A percentile compares a stretch with the other conserved stretches of the same genome.
phyloP scores from a whole-genome alignment of 2,113 vertebrate genomes.

The Lepisosteus osseus region DNA sequence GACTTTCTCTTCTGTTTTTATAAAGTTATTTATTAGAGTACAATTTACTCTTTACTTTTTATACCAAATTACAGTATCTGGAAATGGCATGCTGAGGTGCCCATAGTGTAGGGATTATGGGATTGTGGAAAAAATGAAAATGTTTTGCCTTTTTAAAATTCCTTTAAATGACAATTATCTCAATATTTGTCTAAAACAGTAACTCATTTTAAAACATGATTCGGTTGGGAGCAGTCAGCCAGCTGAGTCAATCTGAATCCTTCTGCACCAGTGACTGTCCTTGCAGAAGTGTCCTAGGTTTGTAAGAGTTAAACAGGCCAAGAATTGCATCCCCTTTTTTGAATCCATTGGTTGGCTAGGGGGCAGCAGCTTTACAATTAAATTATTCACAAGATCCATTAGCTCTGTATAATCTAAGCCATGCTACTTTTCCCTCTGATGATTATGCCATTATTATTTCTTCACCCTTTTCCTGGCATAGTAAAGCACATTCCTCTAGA shows the following conservation, averaged over 20 bases:
- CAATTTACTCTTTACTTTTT: constrained; percentile 23
- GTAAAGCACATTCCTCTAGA: constrained; percentile 7
- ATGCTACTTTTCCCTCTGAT: constrained; percentile 25
- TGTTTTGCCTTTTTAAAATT: no score
- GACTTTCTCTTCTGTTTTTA: no score
- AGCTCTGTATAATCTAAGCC: constrained; percentile 31
- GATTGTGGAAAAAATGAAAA: no score
- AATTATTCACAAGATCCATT: constrained; percentile 31
- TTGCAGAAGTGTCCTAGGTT: constrained; percentile 14
- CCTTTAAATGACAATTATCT: no score
- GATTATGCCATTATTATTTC: constrained; percentile 24
- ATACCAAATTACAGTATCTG: neutral
- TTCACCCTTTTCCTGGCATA: neutral
- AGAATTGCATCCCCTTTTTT: neutral
- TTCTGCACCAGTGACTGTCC: constrained; percentile 12
- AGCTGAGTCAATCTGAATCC: constrained; percentile 21
- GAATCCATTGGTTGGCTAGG: constrained; percentile 12
- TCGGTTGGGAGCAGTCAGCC: neutral
- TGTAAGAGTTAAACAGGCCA: constrained; percentile 25
- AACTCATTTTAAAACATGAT: no score
- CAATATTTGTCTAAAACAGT: no score
- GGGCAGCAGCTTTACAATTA: constrained; percentile 21
- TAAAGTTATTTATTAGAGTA: constrained; percentile 33
- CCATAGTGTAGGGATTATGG: no score
- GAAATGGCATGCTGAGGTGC: no score